A percentile compares a stretch with the other conserved stretches of the same genome.
These are phyloP conservation scores for Lepilemur ruficaudatus DNA, from an alignment of 2,797 vertebrate species.

Conservation along the genomic window DNA sequence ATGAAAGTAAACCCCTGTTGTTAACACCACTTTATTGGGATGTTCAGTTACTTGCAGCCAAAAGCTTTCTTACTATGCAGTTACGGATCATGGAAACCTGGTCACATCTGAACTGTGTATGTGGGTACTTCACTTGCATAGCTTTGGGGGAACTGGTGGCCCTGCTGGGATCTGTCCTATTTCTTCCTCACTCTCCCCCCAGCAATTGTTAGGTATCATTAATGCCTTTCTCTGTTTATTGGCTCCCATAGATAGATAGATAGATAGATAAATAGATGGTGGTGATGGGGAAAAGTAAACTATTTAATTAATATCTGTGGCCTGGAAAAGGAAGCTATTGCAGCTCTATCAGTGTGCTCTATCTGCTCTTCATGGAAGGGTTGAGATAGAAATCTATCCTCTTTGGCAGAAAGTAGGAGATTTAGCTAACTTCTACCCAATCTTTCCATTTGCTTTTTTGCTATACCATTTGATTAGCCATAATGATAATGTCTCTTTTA, in stretches of 20 bases:
- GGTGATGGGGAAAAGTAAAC: neutral
- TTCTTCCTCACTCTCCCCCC: neutral
- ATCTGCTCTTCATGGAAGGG: slow-evolving; percentile 34
- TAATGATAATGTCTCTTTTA: slow-evolving; percentile 60
- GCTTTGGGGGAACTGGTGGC: neutral
- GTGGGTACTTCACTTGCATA: neutral
- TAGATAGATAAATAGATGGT: too few species aligned
- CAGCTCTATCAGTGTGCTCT: neutral
- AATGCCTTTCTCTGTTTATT: neutral
- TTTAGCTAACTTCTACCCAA: slow-evolving; percentile 31
- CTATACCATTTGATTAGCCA: slow-evolving; percentile 51
- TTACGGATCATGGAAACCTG: neutral
- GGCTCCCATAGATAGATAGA: neutral
- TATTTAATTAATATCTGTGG: neutral
- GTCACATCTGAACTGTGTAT: neutral
- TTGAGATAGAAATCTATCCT: slow-evolving; percentile 53
- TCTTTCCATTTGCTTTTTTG: slow-evolving; percentile 52
- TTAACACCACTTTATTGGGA: neutral
- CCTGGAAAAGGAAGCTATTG: neutral
- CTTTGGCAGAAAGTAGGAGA: slow-evolving; percentile 56
- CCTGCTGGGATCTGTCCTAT: neutral
- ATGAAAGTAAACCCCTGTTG: neutral
- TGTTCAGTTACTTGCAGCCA: neutral
- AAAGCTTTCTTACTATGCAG: neutral
- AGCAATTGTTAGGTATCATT: neutral